Conservation (phyloP, 1,140 invertebrate genomes). For the Zaprionus africanus region DNA sequence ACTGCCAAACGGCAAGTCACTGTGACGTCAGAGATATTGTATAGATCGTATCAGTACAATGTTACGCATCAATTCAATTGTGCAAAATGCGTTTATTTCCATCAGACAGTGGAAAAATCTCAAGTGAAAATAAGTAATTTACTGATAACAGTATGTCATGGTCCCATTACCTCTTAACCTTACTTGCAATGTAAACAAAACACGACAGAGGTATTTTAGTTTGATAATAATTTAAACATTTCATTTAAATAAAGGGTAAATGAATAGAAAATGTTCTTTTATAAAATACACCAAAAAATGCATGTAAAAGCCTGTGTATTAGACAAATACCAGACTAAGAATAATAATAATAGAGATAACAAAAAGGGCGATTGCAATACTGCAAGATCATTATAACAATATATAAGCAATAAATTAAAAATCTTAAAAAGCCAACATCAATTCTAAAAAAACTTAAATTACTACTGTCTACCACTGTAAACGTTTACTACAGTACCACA, state of each 20-base stretch:
- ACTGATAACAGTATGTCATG: not conserved
- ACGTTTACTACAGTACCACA: too few relatives aligned
- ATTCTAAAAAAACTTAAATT: too few relatives aligned
- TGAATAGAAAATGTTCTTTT: too few relatives aligned
- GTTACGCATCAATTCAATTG: constrained; percentile 31
- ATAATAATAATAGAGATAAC: too few relatives aligned
- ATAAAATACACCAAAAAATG: too few relatives aligned
- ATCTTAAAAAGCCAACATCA: too few relatives aligned
- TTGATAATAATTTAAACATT: not conserved
- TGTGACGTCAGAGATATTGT: not conserved
- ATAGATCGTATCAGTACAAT: constrained; percentile 35
- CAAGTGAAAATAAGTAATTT: constrained; percentile 10
- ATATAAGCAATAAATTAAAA: too few relatives aligned
- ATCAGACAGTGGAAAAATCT: constrained; percentile 65
- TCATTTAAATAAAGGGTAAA: not conserved
- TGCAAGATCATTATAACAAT: too few relatives aligned
- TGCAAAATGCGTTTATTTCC: constrained; percentile 43
- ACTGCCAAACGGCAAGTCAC: not conserved
- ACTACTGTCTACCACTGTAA: too few relatives aligned
- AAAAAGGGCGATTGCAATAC: too few relatives aligned
- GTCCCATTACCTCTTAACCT: not conserved
- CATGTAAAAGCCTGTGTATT: too few relatives aligned
- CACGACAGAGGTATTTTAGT: not conserved
- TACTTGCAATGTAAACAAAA: not conserved
- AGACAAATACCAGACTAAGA: too few relatives aligned